Evolutionary conservation across 2,888 invertebrate species (phyloP), one percentile per base, ranked within the genome.

Genomic region (Drosophila flavopinicola): DNA sequence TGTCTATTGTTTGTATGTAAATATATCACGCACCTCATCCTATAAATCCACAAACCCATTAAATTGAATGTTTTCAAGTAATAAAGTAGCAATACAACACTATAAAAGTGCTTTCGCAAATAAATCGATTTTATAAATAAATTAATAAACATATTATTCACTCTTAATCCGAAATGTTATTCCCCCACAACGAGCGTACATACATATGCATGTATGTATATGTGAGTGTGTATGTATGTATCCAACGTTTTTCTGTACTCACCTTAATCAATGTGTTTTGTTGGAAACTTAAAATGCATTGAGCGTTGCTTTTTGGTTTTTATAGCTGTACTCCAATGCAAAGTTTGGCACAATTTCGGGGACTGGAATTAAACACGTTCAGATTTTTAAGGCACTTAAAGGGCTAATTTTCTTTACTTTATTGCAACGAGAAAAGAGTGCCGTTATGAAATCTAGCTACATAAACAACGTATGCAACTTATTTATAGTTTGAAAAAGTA

Each of bases 381-480:
- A n/a, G n/a, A n/a, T n/a, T n/a, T n/a, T n/a, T n/a, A 6, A 38
- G 15, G 11, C 24, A 53, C 32, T 37, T 32, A 17, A 0, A 20
- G 11, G 27, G 27, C n/a, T 20, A 20, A 20, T 24, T 45, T 29
- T 47, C 30, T 20, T 30, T 2, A 9, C n/a, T 44, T 7, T 15
- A 15, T 13, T 9, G 10, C 13, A 32, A 17, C 23, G 3, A 32
- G 33, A 56, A 53, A 49, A 54, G 42, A 29, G 20, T 58, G 41
- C 37, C 57, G 53, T 71, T 82, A 85, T 78, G 78, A 42, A 63
- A 73, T 68, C 74, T 47, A 44, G 30, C 44, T 41, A 15, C 49
- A 38, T 58, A 64, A 61, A 33, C 38, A 32, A 70, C 51, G 52
- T 59, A 64, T 48, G 17, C 24, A 44, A 56, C 64, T 78, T 74